phyloP scores from a whole-genome alignment of 2,888 invertebrate species.

The Diploptera punctata region DNA sequence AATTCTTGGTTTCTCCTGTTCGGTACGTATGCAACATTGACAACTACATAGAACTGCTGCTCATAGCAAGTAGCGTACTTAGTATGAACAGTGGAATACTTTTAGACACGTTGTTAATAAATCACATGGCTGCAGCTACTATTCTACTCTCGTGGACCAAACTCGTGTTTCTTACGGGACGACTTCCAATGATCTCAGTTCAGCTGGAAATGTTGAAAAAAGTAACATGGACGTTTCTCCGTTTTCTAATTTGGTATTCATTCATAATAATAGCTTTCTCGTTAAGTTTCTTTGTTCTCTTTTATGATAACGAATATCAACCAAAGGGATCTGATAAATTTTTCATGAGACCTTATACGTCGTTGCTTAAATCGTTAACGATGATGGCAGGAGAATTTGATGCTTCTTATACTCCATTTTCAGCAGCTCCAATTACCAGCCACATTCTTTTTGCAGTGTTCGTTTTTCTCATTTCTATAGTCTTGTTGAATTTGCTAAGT shows the following conservation, averaged over 20 bases:
- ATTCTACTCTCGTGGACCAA: neutral
- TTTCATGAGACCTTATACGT: neutral
- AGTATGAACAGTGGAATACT: slow-evolving; percentile 47
- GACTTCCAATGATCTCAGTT: neutral
- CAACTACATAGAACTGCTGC: slow-evolving; percentile 74
- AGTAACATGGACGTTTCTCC: neutral
- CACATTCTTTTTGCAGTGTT: neutral
- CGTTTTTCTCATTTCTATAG: neutral
- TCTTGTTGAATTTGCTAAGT: neutral
- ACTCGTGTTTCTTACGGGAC: neutral
- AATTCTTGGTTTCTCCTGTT: slow-evolving; percentile 70
- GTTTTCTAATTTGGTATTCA: neutral
- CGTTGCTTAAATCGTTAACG: neutral
- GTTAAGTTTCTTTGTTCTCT: slow-evolving; percentile 1
- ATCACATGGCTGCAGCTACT: neutral
- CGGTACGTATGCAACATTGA: slow-evolving; percentile 73
- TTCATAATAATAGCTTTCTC: neutral
- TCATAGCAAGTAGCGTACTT: neutral
- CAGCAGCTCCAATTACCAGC: neutral
- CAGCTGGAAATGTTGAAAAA: slow-evolving; percentile 4
- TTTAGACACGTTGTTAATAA: neutral
- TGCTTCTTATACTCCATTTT: neutral
- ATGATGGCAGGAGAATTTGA: slow-evolving; percentile 15
- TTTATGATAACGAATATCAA: slow-evolving; percentile 49
- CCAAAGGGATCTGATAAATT: neutral